phyloP scores from a whole-genome alignment of 2,888 invertebrate species.

The Andrena dorsata region DNA sequence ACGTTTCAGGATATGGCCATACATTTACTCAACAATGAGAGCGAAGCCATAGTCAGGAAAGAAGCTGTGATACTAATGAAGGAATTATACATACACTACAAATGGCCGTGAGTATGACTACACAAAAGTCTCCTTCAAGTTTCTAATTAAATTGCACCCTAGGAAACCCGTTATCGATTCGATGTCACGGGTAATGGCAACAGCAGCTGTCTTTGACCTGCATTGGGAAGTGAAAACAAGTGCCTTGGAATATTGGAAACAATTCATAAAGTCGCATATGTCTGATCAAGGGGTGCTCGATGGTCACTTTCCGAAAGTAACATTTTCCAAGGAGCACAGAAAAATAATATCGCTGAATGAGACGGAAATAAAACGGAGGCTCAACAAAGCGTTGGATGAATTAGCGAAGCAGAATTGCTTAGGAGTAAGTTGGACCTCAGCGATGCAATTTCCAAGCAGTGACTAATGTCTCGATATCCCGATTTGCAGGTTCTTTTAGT shows the following conservation, averaged over 20 bases:
- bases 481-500: constrained; percentile 86
- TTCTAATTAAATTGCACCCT: constrained; percentile 10
- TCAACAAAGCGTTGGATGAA: constrained; percentile 89
- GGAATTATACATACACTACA: constrained; percentile 89
- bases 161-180: constrained; percentile 85
- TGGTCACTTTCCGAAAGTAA: constrained; percentile 91
- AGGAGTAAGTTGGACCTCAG: constrained; percentile 84
- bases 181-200: constrained; percentile 89
- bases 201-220: constrained; percentile 89
- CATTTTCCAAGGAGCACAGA: constrained; percentile 91
- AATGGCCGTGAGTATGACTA: constrained; percentile 85
- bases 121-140: constrained; percentile 3
- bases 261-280: constrained; percentile 88
- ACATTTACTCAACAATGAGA: constrained; percentile 88
- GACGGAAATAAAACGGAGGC: constrained; percentile 88
- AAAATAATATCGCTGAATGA: constrained; percentile 92
- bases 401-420: constrained; percentile 90
- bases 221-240: constrained; percentile 94
- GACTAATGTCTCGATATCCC: not conserved
- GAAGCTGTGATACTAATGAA: constrained; percentile 90
- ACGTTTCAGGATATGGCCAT: constrained; percentile 86
- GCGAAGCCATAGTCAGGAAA: constrained; percentile 91
- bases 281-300: constrained; percentile 94
- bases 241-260: constrained; percentile 90
- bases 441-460: not conserved